Evolutionary conservation across 2,797 vertebrate species (phyloP), one percentile per base, ranked within the genome.

Genomic region (Labeo calbasu): DNA sequence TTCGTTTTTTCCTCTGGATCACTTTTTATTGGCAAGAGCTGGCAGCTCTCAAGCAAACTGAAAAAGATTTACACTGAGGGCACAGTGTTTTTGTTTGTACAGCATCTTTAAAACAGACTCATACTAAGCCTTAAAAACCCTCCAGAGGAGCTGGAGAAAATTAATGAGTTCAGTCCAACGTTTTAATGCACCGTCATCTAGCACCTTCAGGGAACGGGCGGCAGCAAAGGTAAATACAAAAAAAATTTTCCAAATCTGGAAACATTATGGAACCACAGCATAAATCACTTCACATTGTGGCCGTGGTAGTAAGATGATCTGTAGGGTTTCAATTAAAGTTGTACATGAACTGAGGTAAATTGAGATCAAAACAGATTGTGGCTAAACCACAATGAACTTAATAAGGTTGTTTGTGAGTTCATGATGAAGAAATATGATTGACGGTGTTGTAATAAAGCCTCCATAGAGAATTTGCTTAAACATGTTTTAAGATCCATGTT

Each of bases 21-120:
- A 8, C 32, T 76, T 90, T 90, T 90, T 88, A 89, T 79, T 88
- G 85, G 70, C 89, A 84, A 71, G 55, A 84, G 71, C 84, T 79
- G 87, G 89, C 85, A 87, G 83, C 75, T 86, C 89, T 86, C 76
- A 63, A 86, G 88, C 66, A 90, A 89, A 90, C 86, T 84, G 73
- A 65, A 81, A 80, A 61, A 91, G 90, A 92, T 93, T 93, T 92
- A 92, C 86, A 86, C 81, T 43, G 84, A 86, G 79, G 72, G 77
- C 72, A 77, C 84, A 61, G 83, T 92, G 89, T 93, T 92, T 93
- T 89, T 92, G 91, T 93, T 93, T 94, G 88, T 87, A 88, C 91
- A 91, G 84, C 88, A 88, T 92, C 88, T 90, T 91, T 91, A 86
- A 92, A 92, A 90, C 88, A 86, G 87, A 87, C 86, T 79, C 79